Evolutionary conservation across 37 sponge, comb jelly and placozoan genomes (phyloP).

Genomic region (Spongilla lacustris): DNA sequence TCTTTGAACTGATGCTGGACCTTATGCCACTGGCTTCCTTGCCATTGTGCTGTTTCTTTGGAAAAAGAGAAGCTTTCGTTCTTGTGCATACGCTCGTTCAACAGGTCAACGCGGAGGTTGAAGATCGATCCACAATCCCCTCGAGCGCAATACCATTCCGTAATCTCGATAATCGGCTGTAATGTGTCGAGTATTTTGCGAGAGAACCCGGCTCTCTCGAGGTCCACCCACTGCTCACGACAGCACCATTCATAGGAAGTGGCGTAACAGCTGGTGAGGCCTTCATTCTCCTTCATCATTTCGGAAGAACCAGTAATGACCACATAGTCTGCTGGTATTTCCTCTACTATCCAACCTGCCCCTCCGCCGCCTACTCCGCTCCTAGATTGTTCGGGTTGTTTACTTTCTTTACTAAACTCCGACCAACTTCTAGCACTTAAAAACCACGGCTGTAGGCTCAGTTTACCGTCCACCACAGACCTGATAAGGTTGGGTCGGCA

Average conservation of each 20-base stretch:
- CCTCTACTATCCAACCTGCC: constrained; percentile 36
- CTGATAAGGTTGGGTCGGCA: constrained; percentile 36
- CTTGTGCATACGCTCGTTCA: background rate
- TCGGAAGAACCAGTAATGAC: background rate
- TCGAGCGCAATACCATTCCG: constrained; percentile 65
- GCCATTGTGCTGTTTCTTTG: constrained; percentile 41
- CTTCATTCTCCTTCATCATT: constrained; percentile 29
- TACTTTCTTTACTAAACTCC: background rate
- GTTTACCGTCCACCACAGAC: constrained; percentile 7
- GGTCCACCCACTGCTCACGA: constrained; percentile 33
- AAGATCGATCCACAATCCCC: constrained; percentile 62
- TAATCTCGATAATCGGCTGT: constrained; percentile 42
- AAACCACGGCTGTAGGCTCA: constrained; percentile 33
- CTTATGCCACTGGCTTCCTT: constrained; percentile 36
- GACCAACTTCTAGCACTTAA: constrained; percentile 7
- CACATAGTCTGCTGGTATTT: background rate
- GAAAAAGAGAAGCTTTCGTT: background rate
- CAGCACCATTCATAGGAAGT: constrained; percentile 59
- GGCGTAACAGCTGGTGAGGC: constrained; percentile 37
- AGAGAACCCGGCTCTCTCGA: constrained; percentile 15
- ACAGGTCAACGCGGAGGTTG: constrained; percentile 33
- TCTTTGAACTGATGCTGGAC: constrained; percentile 34
- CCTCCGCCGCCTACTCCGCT: background rate
- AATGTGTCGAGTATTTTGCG: constrained; percentile 26
- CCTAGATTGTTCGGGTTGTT: background rate